These are phyloP conservation scores for Chauna torquata DNA, from an alignment of 2,113 vertebrate species.

Conservation along the genomic window DNA sequence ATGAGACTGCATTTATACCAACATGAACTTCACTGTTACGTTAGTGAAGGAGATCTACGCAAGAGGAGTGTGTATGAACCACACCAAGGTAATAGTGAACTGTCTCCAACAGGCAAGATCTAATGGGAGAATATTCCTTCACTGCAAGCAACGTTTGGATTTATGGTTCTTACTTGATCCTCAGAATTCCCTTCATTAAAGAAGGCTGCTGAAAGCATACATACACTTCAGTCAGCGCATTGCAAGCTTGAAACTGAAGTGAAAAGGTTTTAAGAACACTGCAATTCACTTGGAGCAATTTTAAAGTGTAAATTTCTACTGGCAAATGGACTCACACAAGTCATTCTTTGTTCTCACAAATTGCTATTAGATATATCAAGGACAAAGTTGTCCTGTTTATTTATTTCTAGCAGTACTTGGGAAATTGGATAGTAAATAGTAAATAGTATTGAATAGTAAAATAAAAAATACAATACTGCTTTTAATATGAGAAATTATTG, in stretches of 20 bases:
- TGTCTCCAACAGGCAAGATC: background rate
- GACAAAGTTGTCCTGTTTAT: conserved; percentile 13
- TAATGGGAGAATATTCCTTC: background rate
- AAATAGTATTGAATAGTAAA: background rate
- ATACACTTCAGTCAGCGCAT: conserved; percentile 2
- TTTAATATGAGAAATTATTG: background rate
- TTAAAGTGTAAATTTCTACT: conserved; percentile 61
- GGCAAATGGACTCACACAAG: conserved; percentile 29
- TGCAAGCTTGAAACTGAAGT: conserved; percentile 28
- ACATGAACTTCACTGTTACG: background rate
- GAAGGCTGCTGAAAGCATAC: conserved; percentile 41
- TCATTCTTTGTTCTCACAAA: conserved; percentile 52
- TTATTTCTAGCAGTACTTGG: conserved; percentile 7
- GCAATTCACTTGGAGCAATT: background rate
- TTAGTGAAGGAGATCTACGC: background rate
- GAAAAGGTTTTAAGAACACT: conserved; percentile 36
- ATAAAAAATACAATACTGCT: background rate
- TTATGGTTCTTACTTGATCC: background rate
- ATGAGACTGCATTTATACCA: background rate
- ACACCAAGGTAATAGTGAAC: background rate
- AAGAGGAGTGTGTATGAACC: background rate
- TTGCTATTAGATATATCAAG: conserved; percentile 1
- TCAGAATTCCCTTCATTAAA: background rate
- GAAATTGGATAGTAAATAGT: conserved; percentile 12
- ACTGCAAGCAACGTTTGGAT: background rate